These are phyloP conservation scores for Nesometra sesokonis DNA, from an alignment of 35 echinoderm and acorn worm species.

Conservation along the genomic window DNA sequence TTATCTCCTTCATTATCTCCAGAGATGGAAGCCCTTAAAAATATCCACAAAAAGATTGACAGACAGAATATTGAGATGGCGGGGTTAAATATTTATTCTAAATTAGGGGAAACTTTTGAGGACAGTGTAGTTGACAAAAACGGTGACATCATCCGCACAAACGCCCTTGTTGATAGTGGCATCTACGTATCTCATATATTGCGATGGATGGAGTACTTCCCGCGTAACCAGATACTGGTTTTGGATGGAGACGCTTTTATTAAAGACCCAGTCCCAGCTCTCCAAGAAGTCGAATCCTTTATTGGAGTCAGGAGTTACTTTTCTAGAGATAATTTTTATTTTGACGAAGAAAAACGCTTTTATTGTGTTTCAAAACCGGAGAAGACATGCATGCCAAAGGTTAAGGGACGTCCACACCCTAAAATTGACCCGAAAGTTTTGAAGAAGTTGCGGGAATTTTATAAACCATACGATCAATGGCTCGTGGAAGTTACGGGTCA, in stretches of 20 bases:
- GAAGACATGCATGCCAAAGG: slow-evolving; percentile 1
- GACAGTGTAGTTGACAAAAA: slow-evolving; percentile 2
- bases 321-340: slow-evolving; percentile 17
- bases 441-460: slow-evolving; percentile 29
- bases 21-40: background rate
- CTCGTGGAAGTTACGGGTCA: slow-evolving; percentile 2
- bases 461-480: slow-evolving; percentile 16
- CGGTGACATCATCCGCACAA: slow-evolving; percentile 1
- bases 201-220: slow-evolving; percentile 30
- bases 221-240: slow-evolving; percentile 17
- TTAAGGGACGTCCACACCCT: slow-evolving; percentile 29
- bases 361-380: slow-evolving; percentile 16
- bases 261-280: background rate
- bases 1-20: background rate
- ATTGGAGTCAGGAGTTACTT: slow-evolving; percentile 15
- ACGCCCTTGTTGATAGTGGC: slow-evolving; percentile 13
- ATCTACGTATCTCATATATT: slow-evolving; percentile 10
- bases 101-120: slow-evolving; percentile 9
- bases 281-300: slow-evolving; percentile 21
- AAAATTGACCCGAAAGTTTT: slow-evolving; percentile 3
- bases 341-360: slow-evolving; percentile 29
- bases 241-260: slow-evolving; percentile 29
- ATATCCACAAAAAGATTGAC: background rate
- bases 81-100: background rate
- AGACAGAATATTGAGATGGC: background rate